Base-by-base conservation (phyloP, 2,888 invertebrate species). In the Phymatocera aterrima region DNA sequence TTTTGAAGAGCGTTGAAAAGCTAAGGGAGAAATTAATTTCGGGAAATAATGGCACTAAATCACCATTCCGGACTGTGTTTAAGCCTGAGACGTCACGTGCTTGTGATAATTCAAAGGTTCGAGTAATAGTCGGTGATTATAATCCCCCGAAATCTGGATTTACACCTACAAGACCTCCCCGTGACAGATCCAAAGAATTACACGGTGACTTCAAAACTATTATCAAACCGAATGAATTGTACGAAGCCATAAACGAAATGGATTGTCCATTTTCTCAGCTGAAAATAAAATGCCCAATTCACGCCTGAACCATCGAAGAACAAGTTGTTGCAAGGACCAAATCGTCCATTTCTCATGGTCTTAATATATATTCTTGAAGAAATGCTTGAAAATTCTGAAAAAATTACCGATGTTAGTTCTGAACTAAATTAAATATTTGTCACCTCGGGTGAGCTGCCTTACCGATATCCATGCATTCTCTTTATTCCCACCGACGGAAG, bases 281-380 rank as follows among this genome's bases (percentile, higher is more conserved):
- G 2, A 21, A 68, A 54, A 34, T 78, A 12, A 78, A 60, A 68
- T 78, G 78, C 72, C 78, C 78, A 0, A 72, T 72, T 31, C 78
- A 78, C 28, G 74, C 37, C 48, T 46, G 28, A 6, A 43, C 46
- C 28, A 28, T 2, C 18, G 24, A 28, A 15, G 15, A 46, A 46
- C 21, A 18, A 40, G 40, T 34, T n/a, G 37, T 12, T 4, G 21
- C 3, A 2, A 60, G 18, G 15, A 15, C 48, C 15, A 18, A 3
- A 18, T 3, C 48, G 18, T 18, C 48, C 0, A 8, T 48, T 10
- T 40, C 10, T 51, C 24, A n/a, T n/a, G n/a, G n/a, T 10, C 0
- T 21, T 31, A 60, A 60, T 60, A 43, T 43, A 43, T 43, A 43
- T 43, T 43, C 43, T 54, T 54, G 54, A 54, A 54, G n/a, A n/a